Conservation (phyloP, 1,140 invertebrate genomes). For the Lineus longissimus region DNA sequence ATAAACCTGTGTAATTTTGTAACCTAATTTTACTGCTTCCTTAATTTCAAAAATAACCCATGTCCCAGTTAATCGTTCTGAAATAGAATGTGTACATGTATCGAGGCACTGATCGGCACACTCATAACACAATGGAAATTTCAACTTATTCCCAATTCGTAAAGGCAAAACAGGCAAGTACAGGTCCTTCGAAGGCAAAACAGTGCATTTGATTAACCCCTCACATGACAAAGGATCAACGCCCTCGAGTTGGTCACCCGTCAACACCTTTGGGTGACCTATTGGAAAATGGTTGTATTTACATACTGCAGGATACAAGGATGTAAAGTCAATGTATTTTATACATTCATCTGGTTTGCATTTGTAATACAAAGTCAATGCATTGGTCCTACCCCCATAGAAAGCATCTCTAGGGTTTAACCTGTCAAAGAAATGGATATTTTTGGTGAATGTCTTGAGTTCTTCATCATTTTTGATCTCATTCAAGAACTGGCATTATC, state of each 20-base stretch:
- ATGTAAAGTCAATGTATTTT: constrained; percentile 44
- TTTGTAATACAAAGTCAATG: constrained; percentile 34
- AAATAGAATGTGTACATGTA: constrained; percentile 29
- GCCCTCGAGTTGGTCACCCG: constrained; percentile 34
- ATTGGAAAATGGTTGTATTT: constrained; percentile 36
- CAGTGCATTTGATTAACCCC: constrained; percentile 27
- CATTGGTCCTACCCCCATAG: constrained; percentile 47
- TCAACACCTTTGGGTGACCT: constrained; percentile 43
- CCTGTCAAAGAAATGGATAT: constrained; percentile 14
- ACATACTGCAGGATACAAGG: constrained; percentile 36
- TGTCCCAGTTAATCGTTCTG: constrained; percentile 43
- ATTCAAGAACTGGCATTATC: constrained; percentile 26
- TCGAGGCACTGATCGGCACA: constrained; percentile 16
- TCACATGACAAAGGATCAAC: constrained; percentile 20
- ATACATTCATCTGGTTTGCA: constrained; percentile 36
- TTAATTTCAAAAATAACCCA: constrained; percentile 20
- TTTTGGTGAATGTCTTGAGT: constrained; percentile 10
- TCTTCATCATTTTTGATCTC: constrained; percentile 12
- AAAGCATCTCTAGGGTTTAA: constrained; percentile 35
- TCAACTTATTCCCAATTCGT: constrained; percentile 13
- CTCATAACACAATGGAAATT: constrained; percentile 27
- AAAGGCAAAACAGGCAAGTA: neutral
- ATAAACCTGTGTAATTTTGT: constrained; percentile 41
- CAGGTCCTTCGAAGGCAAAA: neutral
- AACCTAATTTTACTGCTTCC: constrained; percentile 43